Conservation (phyloP, 2,797 vertebrate genomes). For the Rhinichthys osculus region DNA sequence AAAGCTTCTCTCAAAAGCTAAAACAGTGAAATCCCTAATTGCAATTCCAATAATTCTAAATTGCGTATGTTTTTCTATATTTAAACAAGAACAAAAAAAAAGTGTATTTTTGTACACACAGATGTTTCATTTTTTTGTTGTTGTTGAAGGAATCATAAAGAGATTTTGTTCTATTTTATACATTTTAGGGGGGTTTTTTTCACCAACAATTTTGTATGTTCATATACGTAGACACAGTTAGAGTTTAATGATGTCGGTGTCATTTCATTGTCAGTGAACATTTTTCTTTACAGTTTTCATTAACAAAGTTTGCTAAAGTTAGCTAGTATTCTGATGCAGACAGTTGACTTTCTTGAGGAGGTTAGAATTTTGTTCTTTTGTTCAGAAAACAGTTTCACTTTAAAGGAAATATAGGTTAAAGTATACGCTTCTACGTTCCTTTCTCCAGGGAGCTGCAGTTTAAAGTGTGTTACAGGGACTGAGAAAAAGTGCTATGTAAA, state of each 20-base stretch:
- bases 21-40: not conserved
- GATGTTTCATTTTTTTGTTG: not conserved
- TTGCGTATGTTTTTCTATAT: not conserved
- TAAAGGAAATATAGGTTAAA: constrained; percentile 8
- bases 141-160: not conserved
- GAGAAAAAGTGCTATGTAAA: constrained; percentile 57
- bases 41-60: too few relatives aligned
- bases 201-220: not conserved
- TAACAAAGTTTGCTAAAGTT: not conserved
- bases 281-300: not conserved
- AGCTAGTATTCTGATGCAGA: not conserved
- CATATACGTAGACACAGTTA: not conserved
- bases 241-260: not conserved
- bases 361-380: constrained; percentile 23
- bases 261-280: not conserved
- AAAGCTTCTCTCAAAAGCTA: too few relatives aligned
- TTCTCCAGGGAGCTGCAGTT: constrained; percentile 8
- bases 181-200: not conserved
- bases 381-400: not conserved
- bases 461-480: constrained; percentile 31
- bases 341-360: not conserved
- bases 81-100: not conserved
- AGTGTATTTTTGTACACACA: not conserved
- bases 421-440: not conserved
- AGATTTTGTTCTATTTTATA: not conserved